Evolutionary conservation across 2,888 invertebrate genomes (phyloP), one percentile per base, ranked within the genome.

Genomic region (Byasa hedistus): DNA sequence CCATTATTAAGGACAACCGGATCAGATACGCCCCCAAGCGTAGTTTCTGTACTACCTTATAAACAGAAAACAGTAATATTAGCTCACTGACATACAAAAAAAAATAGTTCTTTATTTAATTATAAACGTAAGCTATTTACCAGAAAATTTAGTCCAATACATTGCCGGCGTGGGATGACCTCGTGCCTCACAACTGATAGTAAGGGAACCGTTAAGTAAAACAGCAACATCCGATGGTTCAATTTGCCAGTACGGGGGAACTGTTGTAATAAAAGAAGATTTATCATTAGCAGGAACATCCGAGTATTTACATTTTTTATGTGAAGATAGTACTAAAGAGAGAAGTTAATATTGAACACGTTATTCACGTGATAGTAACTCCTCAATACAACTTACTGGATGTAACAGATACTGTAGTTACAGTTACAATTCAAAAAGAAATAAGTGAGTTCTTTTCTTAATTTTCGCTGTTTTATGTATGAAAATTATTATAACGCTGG

Each of bases 81-180:
- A 48, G 19, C 19, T 19, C 19, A 44, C 39, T 15, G 0, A 39
- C 15, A 39, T 39, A 39, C n/a, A 39, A 15, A 39, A 8, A 1
- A 3, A 15, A 5, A 15, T 12, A 0, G 19, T 48, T 48, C n/a
- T 48, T 48, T 7, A 48, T 44, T 2, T 17, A n/a, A 48, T 19
- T 48, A n/a, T 5, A 23, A 54, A 52, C 52, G 7, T 7, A 54
- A 12, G 3, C 3, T 54, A 23, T 84, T 86, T 89, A 94, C 95
- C 94, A 82, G 94, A 92, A 75, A 95, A 95, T 79, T 95, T 95
- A 66, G 95, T 94, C 95, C 95, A 95, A 75, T 93, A 94, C 79
- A 95, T 94, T 70, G 92, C 89, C 27, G 96, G 96, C 71, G 93
- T 89, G 17, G 97, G 97, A 87, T 95, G 96, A 68, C 97, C 97